A percentile compares a stretch with the other conserved stretches of the same genome.
Evolutionary conservation across 2,888 invertebrate species (phyloP).

Genomic region (Abscondita cerata): DNA sequence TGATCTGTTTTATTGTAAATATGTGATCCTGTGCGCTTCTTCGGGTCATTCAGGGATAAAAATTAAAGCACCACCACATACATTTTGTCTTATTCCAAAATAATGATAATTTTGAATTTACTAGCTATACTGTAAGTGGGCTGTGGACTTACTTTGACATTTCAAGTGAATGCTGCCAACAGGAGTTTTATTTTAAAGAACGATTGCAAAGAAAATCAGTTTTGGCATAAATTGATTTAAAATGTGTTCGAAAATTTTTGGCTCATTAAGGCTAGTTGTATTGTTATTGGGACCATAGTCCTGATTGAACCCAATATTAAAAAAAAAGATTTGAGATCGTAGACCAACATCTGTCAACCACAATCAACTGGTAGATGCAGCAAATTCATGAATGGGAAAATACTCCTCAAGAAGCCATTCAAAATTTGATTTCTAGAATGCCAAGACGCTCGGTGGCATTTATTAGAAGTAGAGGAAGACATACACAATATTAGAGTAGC

Average conservation of each 20-base stretch:
- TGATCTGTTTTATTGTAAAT: too few relatives aligned
- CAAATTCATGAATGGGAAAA: neutral
- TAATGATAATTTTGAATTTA: neutral
- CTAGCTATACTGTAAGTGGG: neutral
- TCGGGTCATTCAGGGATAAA: too few relatives aligned
- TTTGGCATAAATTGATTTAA: too few relatives aligned
- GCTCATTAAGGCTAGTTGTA: too few relatives aligned
- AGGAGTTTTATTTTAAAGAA: neutral
- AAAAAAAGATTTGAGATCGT: neutral
- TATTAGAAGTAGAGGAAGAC: too few relatives aligned
- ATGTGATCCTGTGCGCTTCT: too few relatives aligned
- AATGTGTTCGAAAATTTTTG: too few relatives aligned
- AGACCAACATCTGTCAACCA: neutral
- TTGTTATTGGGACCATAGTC: neutral
- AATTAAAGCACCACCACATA: constrained; percentile 1
- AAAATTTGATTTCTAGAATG: neutral
- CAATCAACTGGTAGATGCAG: neutral
- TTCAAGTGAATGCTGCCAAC: neutral
- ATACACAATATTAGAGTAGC: too few relatives aligned
- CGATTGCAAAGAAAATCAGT: too few relatives aligned
- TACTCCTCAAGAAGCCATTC: neutral
- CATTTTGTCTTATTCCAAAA: neutral
- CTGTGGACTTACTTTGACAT: neutral
- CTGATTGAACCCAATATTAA: too few relatives aligned
- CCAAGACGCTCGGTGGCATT: neutral